phyloP scores from a whole-genome alignment of 2,113 vertebrate species.

The Megaptera novaeangliae region DNA sequence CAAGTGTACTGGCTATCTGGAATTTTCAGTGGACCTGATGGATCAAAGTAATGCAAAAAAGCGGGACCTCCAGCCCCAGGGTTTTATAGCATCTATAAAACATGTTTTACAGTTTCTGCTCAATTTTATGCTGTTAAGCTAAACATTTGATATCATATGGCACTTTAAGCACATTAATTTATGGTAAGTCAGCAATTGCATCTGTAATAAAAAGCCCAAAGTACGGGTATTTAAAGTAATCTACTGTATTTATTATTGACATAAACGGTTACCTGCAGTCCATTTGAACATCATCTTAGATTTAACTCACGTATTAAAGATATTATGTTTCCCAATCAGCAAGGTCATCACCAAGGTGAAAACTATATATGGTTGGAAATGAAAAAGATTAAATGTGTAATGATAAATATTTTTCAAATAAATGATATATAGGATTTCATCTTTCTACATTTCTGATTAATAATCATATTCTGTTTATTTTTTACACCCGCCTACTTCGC shows the following conservation, averaged over 20 bases:
- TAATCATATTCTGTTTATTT: slow-evolving; percentile 37
- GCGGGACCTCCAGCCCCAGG: slow-evolving; percentile 51
- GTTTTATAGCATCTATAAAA: slow-evolving; percentile 80
- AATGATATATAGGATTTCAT: slow-evolving; percentile 56
- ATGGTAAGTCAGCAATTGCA: slow-evolving; percentile 76
- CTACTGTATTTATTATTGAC: slow-evolving; percentile 79
- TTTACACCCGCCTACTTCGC: background rate
- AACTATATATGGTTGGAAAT: slow-evolving; percentile 45
- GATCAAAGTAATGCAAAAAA: slow-evolving; percentile 70
- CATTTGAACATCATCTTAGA: slow-evolving; percentile 66
- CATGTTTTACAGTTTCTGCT: slow-evolving; percentile 66
- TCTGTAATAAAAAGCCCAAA: slow-evolving; percentile 74
- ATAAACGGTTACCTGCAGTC: slow-evolving; percentile 77
- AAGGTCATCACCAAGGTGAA: slow-evolving; percentile 80
- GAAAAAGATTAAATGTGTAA: slow-evolving; percentile 56
- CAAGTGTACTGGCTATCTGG: slow-evolving; percentile 32
- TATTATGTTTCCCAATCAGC: slow-evolving; percentile 63
- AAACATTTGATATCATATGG: slow-evolving; percentile 78
- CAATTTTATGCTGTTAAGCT: slow-evolving; percentile 76
- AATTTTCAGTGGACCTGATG: slow-evolving; percentile 59
- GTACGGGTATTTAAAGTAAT: slow-evolving; percentile 74
- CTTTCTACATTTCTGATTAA: slow-evolving; percentile 46
- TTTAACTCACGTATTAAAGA: slow-evolving; percentile 73
- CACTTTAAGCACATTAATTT: slow-evolving; percentile 80
- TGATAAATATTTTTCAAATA: slow-evolving; percentile 56